These are phyloP conservation scores for Sinella curviseta DNA, from an alignment of 1,140 invertebrate species.

Conservation along the genomic window DNA sequence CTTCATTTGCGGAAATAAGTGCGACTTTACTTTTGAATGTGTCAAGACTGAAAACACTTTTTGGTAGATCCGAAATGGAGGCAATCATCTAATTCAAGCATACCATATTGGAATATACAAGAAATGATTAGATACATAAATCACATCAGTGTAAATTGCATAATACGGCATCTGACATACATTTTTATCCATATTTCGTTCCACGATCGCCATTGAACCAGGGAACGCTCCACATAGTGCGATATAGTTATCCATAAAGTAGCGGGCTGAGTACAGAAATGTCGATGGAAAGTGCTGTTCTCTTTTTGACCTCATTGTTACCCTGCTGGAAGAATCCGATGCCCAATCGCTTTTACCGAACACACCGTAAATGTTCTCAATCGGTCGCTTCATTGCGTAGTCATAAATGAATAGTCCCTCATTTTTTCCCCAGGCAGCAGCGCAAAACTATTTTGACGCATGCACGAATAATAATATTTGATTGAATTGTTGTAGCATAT, in stretches of 20 bases:
- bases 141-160: background rate
- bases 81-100: too few relatives aligned
- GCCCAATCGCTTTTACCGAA: background rate
- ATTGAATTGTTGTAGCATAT: too few relatives aligned
- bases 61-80: background rate
- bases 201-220: background rate
- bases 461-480: background rate
- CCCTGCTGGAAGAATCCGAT: background rate
- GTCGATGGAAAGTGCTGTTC: background rate
- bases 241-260: background rate
- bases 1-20: background rate
- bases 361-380: background rate
- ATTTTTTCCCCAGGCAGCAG: background rate
- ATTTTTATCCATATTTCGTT: background rate
- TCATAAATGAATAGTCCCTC: background rate
- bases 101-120: too few relatives aligned
- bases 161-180: background rate
- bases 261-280: background rate
- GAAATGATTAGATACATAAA: background rate
- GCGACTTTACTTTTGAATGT: background rate
- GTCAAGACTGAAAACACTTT: background rate
- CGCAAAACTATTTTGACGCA: conserved; percentile 1
- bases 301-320: background rate
- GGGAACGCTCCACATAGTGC: background rate
- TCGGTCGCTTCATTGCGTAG: background rate